Percentiles rank a stretch among this genome's conserved stretches.
Conservation (phyloP, 2,797 vertebrate species). For the Sebastes vulpes region DNA sequence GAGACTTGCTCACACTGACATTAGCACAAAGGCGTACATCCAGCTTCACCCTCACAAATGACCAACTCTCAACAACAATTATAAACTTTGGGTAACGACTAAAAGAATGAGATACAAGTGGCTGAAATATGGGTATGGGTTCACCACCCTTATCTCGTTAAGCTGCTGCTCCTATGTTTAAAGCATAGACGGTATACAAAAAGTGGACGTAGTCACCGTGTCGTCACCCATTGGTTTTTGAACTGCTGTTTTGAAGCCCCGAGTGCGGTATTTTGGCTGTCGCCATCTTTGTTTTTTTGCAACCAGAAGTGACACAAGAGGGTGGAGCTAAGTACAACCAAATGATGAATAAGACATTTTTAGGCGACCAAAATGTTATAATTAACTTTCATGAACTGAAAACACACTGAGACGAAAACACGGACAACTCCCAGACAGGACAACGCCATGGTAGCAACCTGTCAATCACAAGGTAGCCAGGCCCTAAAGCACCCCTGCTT, state of each 20-base stretch:
- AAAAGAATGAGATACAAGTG: background rate
- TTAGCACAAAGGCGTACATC: background rate
- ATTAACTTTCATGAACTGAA: no score
- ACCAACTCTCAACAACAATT: background rate
- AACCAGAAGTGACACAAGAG: fast-evolving
- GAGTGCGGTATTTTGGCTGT: no score
- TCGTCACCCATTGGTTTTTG: no score
- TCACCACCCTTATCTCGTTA: background rate
- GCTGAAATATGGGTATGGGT: background rate
- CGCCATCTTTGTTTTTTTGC: no score
- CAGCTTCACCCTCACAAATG: background rate
- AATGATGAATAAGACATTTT: fast-evolving
- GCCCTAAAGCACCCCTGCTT: no score
- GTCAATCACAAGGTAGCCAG: no score
- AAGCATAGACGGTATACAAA: fast-evolving
- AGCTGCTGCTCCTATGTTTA: background rate
- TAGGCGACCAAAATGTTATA: no score
- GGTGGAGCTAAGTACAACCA: no score
- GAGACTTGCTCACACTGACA: background rate
- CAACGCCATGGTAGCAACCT: fast-evolving
- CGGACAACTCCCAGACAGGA: no score
- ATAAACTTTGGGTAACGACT: background rate
- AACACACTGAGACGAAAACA: no score
- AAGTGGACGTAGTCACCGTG: no score
- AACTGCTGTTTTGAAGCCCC: no score